Base-by-base conservation (phyloP, 2,888 invertebrate genomes). In the Ctenicera cuprea region DNA sequence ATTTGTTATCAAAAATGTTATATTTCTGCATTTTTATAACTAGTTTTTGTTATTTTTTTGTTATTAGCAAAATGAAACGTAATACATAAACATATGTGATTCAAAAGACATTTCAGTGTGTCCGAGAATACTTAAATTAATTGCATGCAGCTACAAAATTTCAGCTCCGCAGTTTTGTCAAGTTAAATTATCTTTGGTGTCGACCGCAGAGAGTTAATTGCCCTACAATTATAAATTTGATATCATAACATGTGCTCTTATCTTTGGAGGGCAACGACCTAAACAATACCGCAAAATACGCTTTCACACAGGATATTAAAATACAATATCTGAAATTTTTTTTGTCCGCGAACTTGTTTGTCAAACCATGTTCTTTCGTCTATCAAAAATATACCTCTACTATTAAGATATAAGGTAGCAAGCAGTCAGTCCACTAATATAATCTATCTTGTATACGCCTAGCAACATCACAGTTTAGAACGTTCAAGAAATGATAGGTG, bases 181-280 rank as follows among this genome's bases (percentile, higher is more conserved):
- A 18, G 16, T 50, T 37, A 66, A 66, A 45, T 59, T 38, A 65
- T 65, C 65, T 54, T 54, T 30, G 20, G 59, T 33, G 67, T 12
- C 57, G 30, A 59, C 57, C 67, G 33, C 67, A 59, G 59, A 18
- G 14, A 57, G 38, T 59, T 57, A 67, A 67, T 67, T 67, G 67
- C 57, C 57, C 67, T 30, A 41, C 57, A 67, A 67, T 67, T 67
- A 67, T 67, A 67, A 57, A 59, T 59, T 33, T 38, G 59, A 37
- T 59, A 59, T 59, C 59, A 59, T 12, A 37, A 38, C 52, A 20
- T 16, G 59, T 38, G 30, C 26, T 54, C 37, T 59, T 59, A 59
- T 59, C 59, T 59, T 16, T 14, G 5, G 37, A 30, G 54, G n/a
- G 38, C 59, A 59, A 38, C 18, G 59, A 59, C 59, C 59, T 16